Conservation (phyloP, 2,797 vertebrate genomes). For the Sciurus carolinensis region DNA sequence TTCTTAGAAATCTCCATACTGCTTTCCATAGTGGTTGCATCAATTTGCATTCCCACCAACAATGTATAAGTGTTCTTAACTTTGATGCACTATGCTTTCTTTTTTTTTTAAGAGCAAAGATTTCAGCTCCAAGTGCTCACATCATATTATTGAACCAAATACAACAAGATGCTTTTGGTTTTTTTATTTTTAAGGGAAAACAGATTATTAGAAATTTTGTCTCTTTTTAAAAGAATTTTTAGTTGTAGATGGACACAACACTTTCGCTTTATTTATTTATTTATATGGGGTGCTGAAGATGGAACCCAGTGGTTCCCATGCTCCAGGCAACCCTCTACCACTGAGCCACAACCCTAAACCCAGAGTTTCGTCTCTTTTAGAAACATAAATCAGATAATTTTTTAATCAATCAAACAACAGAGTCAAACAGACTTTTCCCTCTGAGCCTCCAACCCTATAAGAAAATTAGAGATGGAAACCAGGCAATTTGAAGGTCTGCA, state of each 20-base stretch:
- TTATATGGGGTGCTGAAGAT: too few relatives aligned
- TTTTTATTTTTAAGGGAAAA: background rate
- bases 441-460: background rate
- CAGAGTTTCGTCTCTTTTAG: constrained; percentile 34
- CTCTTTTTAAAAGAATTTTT: too few relatives aligned
- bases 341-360: too few relatives aligned
- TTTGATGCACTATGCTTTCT: background rate
- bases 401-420: background rate
- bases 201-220: background rate
- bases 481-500: background rate
- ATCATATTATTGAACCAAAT: constrained; percentile 51
- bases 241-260: too few relatives aligned
- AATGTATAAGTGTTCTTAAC: background rate
- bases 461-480: background rate
- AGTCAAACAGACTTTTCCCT: background rate
- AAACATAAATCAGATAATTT: constrained; percentile 13
- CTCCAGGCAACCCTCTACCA: too few relatives aligned
- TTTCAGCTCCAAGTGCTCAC: background rate
- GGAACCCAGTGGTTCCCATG: too few relatives aligned
- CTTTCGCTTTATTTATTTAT: too few relatives aligned
- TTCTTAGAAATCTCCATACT: too few relatives aligned
- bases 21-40: too few relatives aligned
- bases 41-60: too few relatives aligned
- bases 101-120: background rate
- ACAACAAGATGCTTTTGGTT: background rate